Conservation (phyloP, 2,113 vertebrate species). For the Carassius carassius region DNA sequence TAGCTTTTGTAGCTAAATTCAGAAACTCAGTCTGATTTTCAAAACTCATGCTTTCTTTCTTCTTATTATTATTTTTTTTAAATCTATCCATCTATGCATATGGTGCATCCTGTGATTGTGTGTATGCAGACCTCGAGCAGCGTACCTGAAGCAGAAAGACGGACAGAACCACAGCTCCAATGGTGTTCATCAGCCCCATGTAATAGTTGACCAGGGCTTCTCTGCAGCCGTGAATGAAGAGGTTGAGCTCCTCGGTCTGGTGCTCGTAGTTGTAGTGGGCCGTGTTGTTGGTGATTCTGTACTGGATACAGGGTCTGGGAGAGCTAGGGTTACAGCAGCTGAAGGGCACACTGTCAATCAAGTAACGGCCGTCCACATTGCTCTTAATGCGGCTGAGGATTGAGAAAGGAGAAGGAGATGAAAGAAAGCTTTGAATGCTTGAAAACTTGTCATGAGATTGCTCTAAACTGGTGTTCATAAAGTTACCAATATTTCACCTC, state of each 20-base stretch:
- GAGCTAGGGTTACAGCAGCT: slow-evolving; percentile 83
- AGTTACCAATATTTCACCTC: background rate
- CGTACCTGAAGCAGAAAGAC: slow-evolving; percentile 74
- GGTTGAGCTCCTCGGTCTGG: slow-evolving; percentile 81
- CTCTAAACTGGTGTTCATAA: no score
- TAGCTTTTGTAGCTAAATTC: background rate
- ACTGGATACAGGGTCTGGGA: slow-evolving; percentile 81
- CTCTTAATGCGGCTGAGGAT: slow-evolving; percentile 77
- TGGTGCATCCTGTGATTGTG: no score
- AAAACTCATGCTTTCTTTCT: no score
- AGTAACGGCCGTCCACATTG: slow-evolving; percentile 81
- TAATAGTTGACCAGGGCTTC: slow-evolving; percentile 78
- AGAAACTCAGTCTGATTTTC: background rate
- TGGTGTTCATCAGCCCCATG: slow-evolving; percentile 79
- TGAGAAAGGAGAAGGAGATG: background rate
- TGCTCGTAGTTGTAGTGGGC: slow-evolving; percentile 83
- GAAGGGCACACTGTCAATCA: slow-evolving; percentile 81
- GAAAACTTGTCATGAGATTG: background rate
- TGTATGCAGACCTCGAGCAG: no score
- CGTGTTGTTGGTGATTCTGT: slow-evolving; percentile 79
- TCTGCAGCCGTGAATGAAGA: slow-evolving; percentile 78
- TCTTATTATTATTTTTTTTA: no score
- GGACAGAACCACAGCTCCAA: slow-evolving; percentile 75
- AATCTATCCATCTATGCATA: no score
- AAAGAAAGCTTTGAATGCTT: background rate